These are phyloP conservation scores for Micromys minutus DNA, from an alignment of 2,113 vertebrate genomes.

Conservation along the genomic window DNA sequence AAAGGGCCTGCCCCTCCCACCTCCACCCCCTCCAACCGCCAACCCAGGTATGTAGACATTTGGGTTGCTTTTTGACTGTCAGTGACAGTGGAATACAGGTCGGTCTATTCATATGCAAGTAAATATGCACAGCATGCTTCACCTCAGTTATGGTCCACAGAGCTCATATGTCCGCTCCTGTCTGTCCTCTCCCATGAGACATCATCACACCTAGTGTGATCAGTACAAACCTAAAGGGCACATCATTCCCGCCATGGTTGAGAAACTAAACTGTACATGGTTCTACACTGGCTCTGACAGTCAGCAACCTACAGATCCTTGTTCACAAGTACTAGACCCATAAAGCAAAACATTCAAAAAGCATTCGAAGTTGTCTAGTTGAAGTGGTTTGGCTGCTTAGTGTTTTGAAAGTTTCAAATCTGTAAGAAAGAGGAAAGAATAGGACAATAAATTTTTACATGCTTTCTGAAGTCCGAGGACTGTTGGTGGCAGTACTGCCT, in stretches of 20 bases:
- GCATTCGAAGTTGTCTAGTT: background rate
- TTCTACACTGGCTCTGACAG: background rate
- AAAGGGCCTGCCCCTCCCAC: slow-evolving; percentile 75
- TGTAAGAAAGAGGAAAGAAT: background rate
- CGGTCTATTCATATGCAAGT: background rate
- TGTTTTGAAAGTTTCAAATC: slow-evolving; percentile 36
- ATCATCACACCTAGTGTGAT: too few relatives aligned
- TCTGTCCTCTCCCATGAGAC: background rate
- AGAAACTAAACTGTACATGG: background rate
- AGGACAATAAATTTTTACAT: background rate
- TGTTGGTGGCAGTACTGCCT: background rate
- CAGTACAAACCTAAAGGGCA: background rate
- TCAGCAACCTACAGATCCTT: background rate
- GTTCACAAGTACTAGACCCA: background rate
- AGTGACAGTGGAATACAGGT: background rate
- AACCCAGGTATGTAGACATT: slow-evolving; percentile 77
- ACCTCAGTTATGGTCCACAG: background rate
- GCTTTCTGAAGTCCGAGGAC: background rate
- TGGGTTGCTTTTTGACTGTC: slow-evolving; percentile 21
- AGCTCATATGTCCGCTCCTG: background rate
- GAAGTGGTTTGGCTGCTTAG: background rate
- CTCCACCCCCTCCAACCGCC: slow-evolving; percentile 67
- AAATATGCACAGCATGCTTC: background rate
- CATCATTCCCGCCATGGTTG: background rate
- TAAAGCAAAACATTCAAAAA: background rate